Base-by-base conservation (phyloP, 2,797 vertebrate genomes). In the Hippopotamyrus pictus region DNA sequence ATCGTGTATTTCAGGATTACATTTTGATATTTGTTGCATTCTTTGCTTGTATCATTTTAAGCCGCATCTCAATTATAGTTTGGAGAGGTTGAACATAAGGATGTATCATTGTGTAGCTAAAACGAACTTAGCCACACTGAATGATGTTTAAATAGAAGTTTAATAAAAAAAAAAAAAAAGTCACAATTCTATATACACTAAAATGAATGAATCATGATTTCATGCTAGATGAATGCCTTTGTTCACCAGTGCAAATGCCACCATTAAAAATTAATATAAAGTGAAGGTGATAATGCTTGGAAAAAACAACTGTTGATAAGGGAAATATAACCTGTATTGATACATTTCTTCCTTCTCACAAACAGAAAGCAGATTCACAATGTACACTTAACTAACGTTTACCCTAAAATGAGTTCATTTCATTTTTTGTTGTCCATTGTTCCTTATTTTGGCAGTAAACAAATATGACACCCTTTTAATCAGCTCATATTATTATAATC, bases 141-240 rank as follows among this genome's bases (percentile, higher is more conserved):
- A 85, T 51, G 82, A 85, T 51, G 82, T 51, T 85, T 51, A 17
- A 85, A 48, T 51, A 11, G 82, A 48, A 85, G 44, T 85, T 85
- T 50, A 85, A 85, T 85, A 5, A 1, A 85, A 85, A 41, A 5
- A 41, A 37, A 41, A 41, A 85, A 84, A 48, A 85, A 29, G 50
- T 85, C 50, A 50, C 50, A 85, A 53, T 85, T 50, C 48, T 85
- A 50, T n/a, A 85, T 85, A 85, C 22, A 29, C 50, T 85, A 85
- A 85, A 85, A 85, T 85, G 11, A 85, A 51, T 85, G 46, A 17
- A 85, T 85, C 76, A 14, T 50, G 83, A 85, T 53, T 53, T 85
- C 46, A 85, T 53, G 83, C 83, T 53, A 85, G 48, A 51, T 33
- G 46, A 85, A 85, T 85, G 50, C 50, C 50, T 85, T 85, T 85